Evolutionary conservation across 2,113 vertebrate species (phyloP).

Genomic region (Hypocryptadius cinnamomeus): DNA sequence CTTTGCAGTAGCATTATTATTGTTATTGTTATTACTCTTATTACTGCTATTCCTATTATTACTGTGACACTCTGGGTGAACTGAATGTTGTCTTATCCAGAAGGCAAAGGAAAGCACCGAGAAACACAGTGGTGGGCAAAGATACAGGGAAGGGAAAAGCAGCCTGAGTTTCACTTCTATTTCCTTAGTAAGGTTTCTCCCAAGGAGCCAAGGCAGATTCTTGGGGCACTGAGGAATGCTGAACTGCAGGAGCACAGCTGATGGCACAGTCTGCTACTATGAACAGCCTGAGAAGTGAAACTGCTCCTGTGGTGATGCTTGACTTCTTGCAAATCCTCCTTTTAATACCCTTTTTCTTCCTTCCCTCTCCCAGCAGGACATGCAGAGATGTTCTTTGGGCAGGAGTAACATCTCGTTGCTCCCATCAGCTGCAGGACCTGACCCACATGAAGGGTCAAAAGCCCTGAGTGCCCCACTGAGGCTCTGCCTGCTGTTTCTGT

Average conservation of each 20-base stretch:
- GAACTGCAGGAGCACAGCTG: rapidly evolving
- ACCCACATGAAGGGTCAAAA: background rate
- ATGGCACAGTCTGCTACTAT: background rate
- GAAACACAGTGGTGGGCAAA: background rate
- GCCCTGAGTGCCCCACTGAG: background rate
- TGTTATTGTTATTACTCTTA: background rate
- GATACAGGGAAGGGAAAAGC: background rate
- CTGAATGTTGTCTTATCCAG: background rate
- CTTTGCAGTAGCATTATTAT: background rate
- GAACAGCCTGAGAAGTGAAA: background rate
- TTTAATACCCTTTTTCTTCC: background rate
- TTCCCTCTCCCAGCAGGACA: background rate
- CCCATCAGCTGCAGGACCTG: background rate
- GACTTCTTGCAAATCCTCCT: background rate
- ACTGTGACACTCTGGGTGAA: background rate
- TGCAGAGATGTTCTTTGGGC: background rate
- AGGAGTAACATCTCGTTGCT: background rate
- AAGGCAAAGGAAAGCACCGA: background rate
- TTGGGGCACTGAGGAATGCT: background rate
- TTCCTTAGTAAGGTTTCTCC: background rate
- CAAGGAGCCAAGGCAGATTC: background rate
- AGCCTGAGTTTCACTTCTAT: background rate
- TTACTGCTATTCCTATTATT: background rate
- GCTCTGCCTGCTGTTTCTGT: background rate
- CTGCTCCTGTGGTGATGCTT: background rate